These are phyloP conservation scores for Encarsia formosa DNA, from an alignment of 2,888 invertebrate genomes.

Conservation along the genomic window DNA sequence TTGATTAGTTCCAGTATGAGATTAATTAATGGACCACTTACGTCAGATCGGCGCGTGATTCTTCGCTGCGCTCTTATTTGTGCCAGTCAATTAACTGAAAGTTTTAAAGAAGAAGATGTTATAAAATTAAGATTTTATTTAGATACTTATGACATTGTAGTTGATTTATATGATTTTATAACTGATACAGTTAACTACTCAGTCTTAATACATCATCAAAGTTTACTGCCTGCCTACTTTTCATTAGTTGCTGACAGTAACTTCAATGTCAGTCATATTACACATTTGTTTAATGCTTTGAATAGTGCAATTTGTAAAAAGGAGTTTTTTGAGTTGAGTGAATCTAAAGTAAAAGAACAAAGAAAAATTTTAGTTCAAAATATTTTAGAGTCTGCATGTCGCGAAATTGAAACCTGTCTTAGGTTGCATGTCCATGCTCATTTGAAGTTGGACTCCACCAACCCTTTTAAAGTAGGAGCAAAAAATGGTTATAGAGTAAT, in stretches of 20 bases:
- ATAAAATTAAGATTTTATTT: conserved; percentile 59
- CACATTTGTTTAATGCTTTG: conserved; percentile 43
- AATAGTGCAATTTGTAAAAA: conserved; percentile 39
- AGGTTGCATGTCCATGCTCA: conserved; percentile 90
- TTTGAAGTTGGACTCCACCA: conserved; percentile 69
- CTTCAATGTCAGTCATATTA: conserved; percentile 39
- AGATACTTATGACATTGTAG: conserved; percentile 43
- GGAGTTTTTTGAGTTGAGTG: conserved; percentile 29
- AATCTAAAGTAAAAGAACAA: conserved; percentile 29
- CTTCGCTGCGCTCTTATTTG: conserved; percentile 67
- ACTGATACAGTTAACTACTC: conserved; percentile 43
- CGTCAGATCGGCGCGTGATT: conserved; percentile 62
- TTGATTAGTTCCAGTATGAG: conserved; percentile 43
- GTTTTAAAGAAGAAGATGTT: conserved; percentile 45
- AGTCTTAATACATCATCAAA: conserved; percentile 44
- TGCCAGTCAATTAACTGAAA: conserved; percentile 49
- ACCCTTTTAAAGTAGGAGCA: conserved; percentile 64
- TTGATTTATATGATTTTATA: conserved; percentile 39
- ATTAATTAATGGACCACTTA: conserved; percentile 53
- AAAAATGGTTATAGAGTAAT: conserved; percentile 61
- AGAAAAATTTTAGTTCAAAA: conserved; percentile 55
- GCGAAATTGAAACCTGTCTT: conserved; percentile 87
- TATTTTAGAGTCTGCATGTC: conserved; percentile 70
- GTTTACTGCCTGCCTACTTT: conserved; percentile 46
- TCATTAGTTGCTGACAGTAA: conserved; percentile 39